phyloP scores from a whole-genome alignment of 2,113 vertebrate genomes.

The Nesogale talazaci region DNA sequence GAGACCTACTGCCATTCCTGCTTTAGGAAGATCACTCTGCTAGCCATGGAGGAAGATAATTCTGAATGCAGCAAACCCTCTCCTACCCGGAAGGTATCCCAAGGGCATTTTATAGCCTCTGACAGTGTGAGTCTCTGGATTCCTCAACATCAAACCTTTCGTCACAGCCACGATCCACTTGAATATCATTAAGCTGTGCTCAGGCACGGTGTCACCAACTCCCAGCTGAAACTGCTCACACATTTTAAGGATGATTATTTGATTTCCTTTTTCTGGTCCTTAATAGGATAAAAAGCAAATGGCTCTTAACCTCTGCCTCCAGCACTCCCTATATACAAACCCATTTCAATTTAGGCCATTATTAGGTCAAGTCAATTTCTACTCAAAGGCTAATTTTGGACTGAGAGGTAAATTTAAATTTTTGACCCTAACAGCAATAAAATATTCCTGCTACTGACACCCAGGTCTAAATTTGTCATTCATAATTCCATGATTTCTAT shows the following conservation, averaged over 20 bases:
- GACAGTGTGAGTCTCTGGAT: not conserved
- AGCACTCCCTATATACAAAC: not conserved
- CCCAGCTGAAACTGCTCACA: not conserved
- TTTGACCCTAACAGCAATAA: not conserved
- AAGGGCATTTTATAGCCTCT: not conserved
- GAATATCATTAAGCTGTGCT: constrained; percentile 36
- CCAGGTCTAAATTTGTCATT: not conserved
- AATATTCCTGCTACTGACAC: not conserved
- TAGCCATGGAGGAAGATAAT: not conserved
- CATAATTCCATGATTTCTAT: accelerated
- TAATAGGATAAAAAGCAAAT: constrained; percentile 47
- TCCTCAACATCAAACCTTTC: not conserved
- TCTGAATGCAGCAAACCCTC: constrained; percentile 21
- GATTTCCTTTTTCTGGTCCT: constrained; percentile 34
- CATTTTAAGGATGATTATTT: constrained; percentile 40
- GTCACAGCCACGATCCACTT: not conserved
- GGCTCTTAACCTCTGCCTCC: constrained; percentile 36
- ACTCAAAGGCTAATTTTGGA: constrained; percentile 41
- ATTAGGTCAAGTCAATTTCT: constrained; percentile 9
- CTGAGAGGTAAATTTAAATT: not conserved
- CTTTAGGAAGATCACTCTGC: constrained; percentile 49
- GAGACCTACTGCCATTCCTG: constrained; percentile 27
- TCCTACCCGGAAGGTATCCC: not conserved
- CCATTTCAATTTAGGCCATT: constrained; percentile 11
- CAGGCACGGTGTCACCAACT: not conserved